Base-by-base conservation (phyloP, 2,797 vertebrate species). In the Psittacula derbiana region DNA sequence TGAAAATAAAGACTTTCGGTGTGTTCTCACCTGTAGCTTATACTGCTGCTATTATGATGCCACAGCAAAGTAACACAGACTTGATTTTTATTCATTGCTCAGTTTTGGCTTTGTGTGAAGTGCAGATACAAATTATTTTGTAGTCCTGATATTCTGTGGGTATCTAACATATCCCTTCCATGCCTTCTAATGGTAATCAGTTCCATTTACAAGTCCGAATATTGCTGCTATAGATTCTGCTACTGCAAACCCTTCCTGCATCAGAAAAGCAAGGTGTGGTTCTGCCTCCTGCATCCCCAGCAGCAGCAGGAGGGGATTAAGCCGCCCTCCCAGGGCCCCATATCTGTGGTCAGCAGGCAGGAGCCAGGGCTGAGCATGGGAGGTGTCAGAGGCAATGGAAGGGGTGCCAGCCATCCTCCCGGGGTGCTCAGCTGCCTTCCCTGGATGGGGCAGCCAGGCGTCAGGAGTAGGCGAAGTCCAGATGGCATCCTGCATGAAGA, bases 381-480 rank as follows among this genome's bases (percentile, higher is more conserved):
- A 24, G 19, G 23, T 14, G 73, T 46, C 58, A 24, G 67, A 8
- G 44, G 60, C 33, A 40, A 12, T 1, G 5, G 53, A 41, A 72
- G 43, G 12, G 30, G 25, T 23, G 40, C 65, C 76, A 78, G 69
- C 14, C 2, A 2, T 16, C 44, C 64, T 58, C 55, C 83, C 12
- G 28, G 24, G n/a, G 72, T 40, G 38, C 78, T 92, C 92, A 31
- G 83, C 90, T 85, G 80, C 84, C 72, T 86, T 27, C 12, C 30
- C 53, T 58, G 87, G 62, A 87, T 27, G 62, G 3, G 21, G 53
- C 64, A 82, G 65, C 62, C 81, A 76, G 86, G 75, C 72, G 49
- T 53, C 6, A 3, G 76, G 52, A 84, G 69, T 72, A 15, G 53
- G 21, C 31, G 28, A 86, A 78, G 65, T 64, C 1, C 31, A 66